A percentile compares a stretch with the other conserved stretches of the same genome.
phyloP scores from a whole-genome alignment of 2,888 invertebrate genomes.

The Caenorhabditis wallacei region DNA sequence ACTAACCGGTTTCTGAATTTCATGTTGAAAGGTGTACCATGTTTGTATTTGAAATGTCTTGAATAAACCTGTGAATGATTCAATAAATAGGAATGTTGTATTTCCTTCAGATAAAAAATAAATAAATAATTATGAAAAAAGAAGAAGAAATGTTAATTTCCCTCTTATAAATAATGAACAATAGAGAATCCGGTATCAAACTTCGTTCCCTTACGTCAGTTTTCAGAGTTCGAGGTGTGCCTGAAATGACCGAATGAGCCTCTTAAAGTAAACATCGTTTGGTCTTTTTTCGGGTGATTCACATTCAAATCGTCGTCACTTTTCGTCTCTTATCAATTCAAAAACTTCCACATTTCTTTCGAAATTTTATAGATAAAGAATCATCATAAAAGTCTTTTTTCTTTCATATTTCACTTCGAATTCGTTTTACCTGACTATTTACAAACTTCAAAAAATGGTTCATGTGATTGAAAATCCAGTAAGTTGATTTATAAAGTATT shows the following conservation, averaged over 20 bases:
- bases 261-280: slow-evolving; percentile 33
- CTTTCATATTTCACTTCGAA: slow-evolving; percentile 20
- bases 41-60: too few relatives aligned
- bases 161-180: background rate
- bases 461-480: slow-evolving; percentile 62
- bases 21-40: too few relatives aligned
- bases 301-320: slow-evolving; percentile 33
- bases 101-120: too few relatives aligned
- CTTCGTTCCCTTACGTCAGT: background rate
- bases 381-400: slow-evolving; percentile 15
- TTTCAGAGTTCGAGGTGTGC: slow-evolving; percentile 29
- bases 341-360: slow-evolving; percentile 33
- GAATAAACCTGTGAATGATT: too few relatives aligned
- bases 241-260: slow-evolving; percentile 15
- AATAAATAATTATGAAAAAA: background rate
- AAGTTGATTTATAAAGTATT: slow-evolving; percentile 15
- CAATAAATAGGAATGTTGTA: too few relatives aligned
- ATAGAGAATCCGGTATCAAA: slow-evolving; percentile 15
- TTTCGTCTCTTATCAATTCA: slow-evolving; percentile 35
- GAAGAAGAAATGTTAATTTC: background rate
- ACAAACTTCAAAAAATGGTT: slow-evolving; percentile 38
- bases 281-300: slow-evolving; percentile 21
- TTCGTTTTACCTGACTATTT: background rate
- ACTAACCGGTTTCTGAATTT: too few relatives aligned
- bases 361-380: slow-evolving; percentile 32